Evolutionary conservation across 2,797 vertebrate species (phyloP).

Genomic region (Chlorospingus flavigularis): DNA sequence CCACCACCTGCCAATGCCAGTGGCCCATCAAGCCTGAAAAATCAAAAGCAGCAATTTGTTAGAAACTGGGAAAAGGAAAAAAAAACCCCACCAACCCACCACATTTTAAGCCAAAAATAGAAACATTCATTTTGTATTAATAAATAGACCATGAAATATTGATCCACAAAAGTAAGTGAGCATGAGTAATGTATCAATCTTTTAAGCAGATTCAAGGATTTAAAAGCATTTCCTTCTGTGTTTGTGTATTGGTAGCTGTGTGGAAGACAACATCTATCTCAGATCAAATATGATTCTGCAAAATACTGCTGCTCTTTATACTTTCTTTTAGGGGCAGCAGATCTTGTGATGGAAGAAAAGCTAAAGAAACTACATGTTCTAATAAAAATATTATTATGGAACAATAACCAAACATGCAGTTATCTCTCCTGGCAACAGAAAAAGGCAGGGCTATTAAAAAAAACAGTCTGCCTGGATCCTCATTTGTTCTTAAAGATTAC

Average conservation of each 20-base stretch:
- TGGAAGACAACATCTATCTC: background rate
- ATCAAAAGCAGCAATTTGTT: conserved; percentile 40
- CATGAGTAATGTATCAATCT: background rate
- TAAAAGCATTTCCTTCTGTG: background rate
- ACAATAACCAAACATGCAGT: background rate
- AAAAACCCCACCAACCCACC: background rate
- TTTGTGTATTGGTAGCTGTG: background rate
- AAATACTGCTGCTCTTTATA: background rate
- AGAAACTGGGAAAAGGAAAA: background rate
- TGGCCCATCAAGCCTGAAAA: conserved; percentile 45
- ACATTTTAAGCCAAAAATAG: background rate
- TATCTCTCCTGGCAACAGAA: background rate
- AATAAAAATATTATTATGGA: background rate
- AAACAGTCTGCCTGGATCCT: background rate
- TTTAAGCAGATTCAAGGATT: background rate
- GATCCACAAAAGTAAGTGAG: background rate
- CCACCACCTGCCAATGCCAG: conserved; percentile 31
- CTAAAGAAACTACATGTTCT: background rate
- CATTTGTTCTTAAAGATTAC: background rate
- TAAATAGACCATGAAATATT: background rate
- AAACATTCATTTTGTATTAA: background rate
- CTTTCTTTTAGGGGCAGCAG: background rate
- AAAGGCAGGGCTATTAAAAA: background rate
- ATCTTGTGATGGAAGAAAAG: background rate
- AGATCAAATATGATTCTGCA: background rate